Conservation (phyloP, 2,888 invertebrate species). For the Invenusta paracnida region DNA sequence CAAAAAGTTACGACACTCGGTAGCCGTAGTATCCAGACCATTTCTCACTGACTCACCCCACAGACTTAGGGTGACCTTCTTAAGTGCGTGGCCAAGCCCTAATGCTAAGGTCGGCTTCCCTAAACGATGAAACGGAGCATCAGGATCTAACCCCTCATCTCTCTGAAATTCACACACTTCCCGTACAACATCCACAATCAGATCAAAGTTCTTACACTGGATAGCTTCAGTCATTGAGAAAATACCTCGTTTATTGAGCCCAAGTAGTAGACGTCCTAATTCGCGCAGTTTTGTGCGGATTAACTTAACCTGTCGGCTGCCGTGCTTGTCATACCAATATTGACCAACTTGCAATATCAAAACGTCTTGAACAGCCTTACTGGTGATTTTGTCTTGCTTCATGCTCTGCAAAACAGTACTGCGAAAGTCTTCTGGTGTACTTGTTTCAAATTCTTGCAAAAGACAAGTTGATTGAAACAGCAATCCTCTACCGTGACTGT, state of each 20-base stretch:
- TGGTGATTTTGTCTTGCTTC: constrained; percentile 11
- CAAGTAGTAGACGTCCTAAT: not conserved
- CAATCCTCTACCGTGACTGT: not conserved
- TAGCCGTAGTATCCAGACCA: not conserved
- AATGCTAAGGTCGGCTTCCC: constrained; percentile 13
- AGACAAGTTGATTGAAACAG: not conserved
- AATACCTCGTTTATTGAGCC: not conserved
- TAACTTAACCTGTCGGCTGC: not conserved
- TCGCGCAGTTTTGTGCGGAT: not conserved
- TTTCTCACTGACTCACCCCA: not conserved
- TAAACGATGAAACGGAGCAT: constrained; percentile 2
- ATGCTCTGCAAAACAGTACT: not conserved
- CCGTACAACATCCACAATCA: not conserved
- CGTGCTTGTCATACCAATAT: not conserved
- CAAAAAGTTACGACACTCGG: not conserved
- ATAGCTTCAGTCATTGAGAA: not conserved
- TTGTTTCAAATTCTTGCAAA: not conserved
- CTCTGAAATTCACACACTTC: constrained; percentile 1
- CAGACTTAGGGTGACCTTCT: not conserved
- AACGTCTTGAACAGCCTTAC: not conserved
- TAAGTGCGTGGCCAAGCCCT: not conserved
- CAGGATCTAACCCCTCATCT: not conserved
- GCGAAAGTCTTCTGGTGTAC: not conserved
- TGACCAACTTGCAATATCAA: constrained; percentile 19
- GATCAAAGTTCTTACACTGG: not conserved